Percentiles rank a stretch among this genome's conserved stretches.
Conservation (phyloP, 1,140 invertebrate genomes). For the Lepidotrigona ventralis region DNA sequence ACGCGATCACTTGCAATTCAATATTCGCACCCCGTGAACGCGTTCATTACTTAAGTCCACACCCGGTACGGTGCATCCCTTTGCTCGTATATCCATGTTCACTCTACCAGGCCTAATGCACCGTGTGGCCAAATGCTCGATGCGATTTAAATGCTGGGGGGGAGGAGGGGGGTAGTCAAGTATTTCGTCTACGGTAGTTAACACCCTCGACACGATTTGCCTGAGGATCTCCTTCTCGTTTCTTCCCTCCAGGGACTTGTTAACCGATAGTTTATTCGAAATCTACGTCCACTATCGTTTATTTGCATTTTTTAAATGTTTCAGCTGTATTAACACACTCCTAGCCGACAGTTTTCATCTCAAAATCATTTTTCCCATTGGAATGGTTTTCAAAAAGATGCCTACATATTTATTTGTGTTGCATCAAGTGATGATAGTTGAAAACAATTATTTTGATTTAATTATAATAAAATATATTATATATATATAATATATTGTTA, state of each 20-base stretch:
- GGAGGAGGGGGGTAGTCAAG: slow-evolving; percentile 69
- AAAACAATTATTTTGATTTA: too few relatives aligned
- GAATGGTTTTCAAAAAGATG: too few relatives aligned
- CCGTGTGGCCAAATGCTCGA: slow-evolving; percentile 76
- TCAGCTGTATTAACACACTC: not conserved
- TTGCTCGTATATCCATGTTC: slow-evolving; percentile 67
- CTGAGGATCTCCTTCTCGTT: slow-evolving; percentile 6
- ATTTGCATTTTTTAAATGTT: not conserved
- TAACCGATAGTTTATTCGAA: slow-evolving; percentile 65
- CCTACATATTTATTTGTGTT: too few relatives aligned
- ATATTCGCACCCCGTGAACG: slow-evolving; percentile 65
- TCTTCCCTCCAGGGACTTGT: slow-evolving; percentile 65
- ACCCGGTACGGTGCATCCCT: slow-evolving; percentile 58
- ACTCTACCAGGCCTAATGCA: slow-evolving; percentile 77
- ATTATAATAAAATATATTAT: too few relatives aligned
- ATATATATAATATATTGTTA: too few relatives aligned
- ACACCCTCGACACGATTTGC: slow-evolving; percentile 68
- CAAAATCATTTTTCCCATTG: too few relatives aligned
- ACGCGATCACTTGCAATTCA: slow-evolving; percentile 67
- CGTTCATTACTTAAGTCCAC: slow-evolving; percentile 73
- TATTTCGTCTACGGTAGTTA: slow-evolving; percentile 70
- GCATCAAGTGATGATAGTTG: too few relatives aligned
- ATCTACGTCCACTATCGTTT: not conserved
- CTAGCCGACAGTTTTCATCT: too few relatives aligned
- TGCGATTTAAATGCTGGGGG: slow-evolving; percentile 72